Evolutionary conservation across 2,888 invertebrate species (phyloP), one percentile per base, ranked within the genome.

Genomic region (Drosophila multiciliata): DNA sequence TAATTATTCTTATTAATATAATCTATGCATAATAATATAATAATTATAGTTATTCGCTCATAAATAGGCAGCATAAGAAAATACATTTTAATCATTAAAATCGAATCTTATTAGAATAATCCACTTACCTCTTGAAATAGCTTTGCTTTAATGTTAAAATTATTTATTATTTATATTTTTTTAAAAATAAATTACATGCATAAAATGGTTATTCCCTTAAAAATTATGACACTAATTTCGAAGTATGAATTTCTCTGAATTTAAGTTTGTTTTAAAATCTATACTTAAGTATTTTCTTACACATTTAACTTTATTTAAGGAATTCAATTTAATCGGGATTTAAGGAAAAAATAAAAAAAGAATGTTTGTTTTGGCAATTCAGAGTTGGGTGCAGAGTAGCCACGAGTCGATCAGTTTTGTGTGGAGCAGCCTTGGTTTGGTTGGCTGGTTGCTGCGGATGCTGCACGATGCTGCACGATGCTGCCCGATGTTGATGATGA

Each of bases 401-500:
- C 8, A 12, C 17, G 1, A 38, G 55, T 55, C 26, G 7, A n/a
- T n/a, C 17, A 26, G 17, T 26, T 6, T 26, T 0, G 15, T 2
- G 6, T 17, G 8, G n/a, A 26, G 12, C n/a, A 35, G 3, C 36
- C 9, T 35, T 32, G 45, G 38, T 38, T 42, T 42, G 60, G 53
- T 59, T 69, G 40, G 40, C 8, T 61, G 38, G 40, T 35, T 62
- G 3, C 49, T 5, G 17, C 26, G 49, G 49, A 26, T 49, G 26
- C 49, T 49, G 42, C 20, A 20, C 35, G 11, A 20, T 32, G 23
- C 54, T 67, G 32, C 23, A 33, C 42, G 48, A 26, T 61, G 40
- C 20, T 66, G 49, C 11, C 42, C 64, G 45, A n/a, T 49, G 60
- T 35, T 59, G 79, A 79, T 73, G 82, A 84, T 83, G 83, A 83